These are phyloP conservation scores for Pagrus major DNA, from an alignment of 2,113 vertebrate genomes.

Conservation along the genomic window DNA sequence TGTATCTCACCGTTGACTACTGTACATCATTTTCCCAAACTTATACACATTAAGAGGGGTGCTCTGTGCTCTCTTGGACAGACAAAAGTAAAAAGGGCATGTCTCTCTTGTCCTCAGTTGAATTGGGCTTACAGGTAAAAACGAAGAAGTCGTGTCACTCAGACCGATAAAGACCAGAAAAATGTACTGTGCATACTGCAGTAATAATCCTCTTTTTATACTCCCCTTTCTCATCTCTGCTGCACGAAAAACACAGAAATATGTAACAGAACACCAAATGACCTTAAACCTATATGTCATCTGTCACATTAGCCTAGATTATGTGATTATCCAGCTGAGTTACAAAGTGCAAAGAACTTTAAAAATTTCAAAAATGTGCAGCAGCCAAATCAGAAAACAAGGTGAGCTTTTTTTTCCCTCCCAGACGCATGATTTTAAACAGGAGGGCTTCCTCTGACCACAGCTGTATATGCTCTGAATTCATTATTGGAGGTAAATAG, in stretches of 20 bases:
- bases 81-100: not conserved
- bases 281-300: not conserved
- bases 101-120: not conserved
- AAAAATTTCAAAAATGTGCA: constrained; percentile 27
- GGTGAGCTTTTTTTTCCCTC: not conserved
- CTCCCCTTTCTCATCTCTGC: not conserved
- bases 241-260: constrained; percentile 1
- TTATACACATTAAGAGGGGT: too few relatives aligned
- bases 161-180: not conserved
- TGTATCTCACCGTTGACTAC: too few relatives aligned
- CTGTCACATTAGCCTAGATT: constrained; percentile 11
- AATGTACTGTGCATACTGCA: not conserved
- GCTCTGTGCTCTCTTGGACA: too few relatives aligned
- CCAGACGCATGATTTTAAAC: constrained; percentile 12
- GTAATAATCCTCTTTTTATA: not conserved
- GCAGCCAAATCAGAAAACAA: not conserved
- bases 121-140: not conserved
- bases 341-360: constrained; percentile 1
- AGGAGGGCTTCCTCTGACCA: not conserved
- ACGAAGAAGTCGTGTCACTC: not conserved
- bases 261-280: not conserved
- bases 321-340: constrained; percentile 22
- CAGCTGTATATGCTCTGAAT: not conserved
- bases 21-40: too few relatives aligned
- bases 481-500: not conserved